Evolutionary conservation across 2,888 invertebrate genomes (phyloP), one percentile per base, ranked within the genome.

Genomic region (Acleris literana): DNA sequence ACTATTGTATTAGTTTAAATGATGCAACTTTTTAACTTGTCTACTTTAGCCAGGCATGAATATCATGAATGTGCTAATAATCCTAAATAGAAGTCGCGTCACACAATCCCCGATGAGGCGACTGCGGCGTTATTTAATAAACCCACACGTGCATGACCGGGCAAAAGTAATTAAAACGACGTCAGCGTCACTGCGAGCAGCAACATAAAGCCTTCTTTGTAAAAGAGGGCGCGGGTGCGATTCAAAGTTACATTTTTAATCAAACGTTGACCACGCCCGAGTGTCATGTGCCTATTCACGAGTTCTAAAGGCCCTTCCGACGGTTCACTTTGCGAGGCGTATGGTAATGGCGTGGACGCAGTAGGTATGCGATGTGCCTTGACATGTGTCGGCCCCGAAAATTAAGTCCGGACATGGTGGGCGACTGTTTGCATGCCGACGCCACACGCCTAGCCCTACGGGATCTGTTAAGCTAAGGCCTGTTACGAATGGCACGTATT

Each of bases 341-440:
- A 87, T 88, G 88, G 84, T 89, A 90, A 90, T 90, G 86, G 84
- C 82, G 76, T 79, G 85, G 81, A 85, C 85, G 80, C 83, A 82
- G 81, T 60, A 65, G 59, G 55, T 80, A 85, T 74, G 75, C 85
- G 87, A 86, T 86, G 84, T 78, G 86, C 79, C 79, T 80, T 88
- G 90, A 90, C 87, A 88, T 88, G 85, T 89, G 90, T 87, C 85
- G 80, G 78, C 80, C 81, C 75, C 78, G 82, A 86, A 87, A 89
- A 91, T 90, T 85, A 88, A 89, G 83, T 86, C 85, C 82, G 78
- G 75, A 74, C 78, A 79, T 72, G 75, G 76, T 78, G 85, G 80
- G 70, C 64, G 70, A 68, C 68, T 69, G 71, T 70, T 70, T 68
- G 63, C 69, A 63, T 64, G 66, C 64, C 60, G 63, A 43, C 63